Evolutionary conservation across 2,797 vertebrate species (phyloP).

Genomic region (Poecilia gillii): DNA sequence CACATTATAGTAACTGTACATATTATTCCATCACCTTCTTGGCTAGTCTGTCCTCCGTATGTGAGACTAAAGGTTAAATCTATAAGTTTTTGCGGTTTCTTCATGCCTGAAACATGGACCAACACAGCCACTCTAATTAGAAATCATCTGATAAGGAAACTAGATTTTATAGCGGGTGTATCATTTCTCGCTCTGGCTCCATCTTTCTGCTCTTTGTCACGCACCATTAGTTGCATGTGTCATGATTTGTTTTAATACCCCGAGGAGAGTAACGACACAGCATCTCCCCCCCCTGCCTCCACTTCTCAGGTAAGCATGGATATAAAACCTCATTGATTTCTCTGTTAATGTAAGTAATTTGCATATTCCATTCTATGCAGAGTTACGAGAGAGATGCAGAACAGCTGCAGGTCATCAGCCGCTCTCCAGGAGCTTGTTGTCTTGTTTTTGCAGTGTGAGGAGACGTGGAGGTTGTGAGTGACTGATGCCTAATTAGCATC

Average conservation of each 20-base stretch:
- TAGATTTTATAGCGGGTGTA: not conserved
- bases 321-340: slow-evolving; percentile 46
- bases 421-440: slow-evolving; percentile 21
- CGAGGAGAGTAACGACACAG: slow-evolving; percentile 20
- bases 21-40: not conserved
- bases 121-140: not conserved
- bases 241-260: slow-evolving; percentile 25
- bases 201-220: not conserved
- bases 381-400: slow-evolving; percentile 21
- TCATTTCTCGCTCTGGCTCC: not conserved
- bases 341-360: slow-evolving; percentile 22
- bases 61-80: not conserved
- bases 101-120: not conserved
- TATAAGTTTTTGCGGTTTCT: not conserved
- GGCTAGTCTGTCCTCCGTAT: not conserved
- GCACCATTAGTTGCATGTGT: slow-evolving; percentile 13
- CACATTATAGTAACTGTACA: not conserved
- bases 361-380: not conserved
- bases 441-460: slow-evolving; percentile 25
- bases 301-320: slow-evolving; percentile 6
- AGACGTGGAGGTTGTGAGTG: slow-evolving; percentile 34
- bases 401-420: not conserved
- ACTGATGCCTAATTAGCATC: slow-evolving; percentile 40
- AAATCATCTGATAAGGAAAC: not conserved
- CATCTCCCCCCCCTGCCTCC: not conserved